These are phyloP conservation scores for Eurois occulta DNA, from an alignment of 2,888 invertebrate species.

Conservation along the genomic window DNA sequence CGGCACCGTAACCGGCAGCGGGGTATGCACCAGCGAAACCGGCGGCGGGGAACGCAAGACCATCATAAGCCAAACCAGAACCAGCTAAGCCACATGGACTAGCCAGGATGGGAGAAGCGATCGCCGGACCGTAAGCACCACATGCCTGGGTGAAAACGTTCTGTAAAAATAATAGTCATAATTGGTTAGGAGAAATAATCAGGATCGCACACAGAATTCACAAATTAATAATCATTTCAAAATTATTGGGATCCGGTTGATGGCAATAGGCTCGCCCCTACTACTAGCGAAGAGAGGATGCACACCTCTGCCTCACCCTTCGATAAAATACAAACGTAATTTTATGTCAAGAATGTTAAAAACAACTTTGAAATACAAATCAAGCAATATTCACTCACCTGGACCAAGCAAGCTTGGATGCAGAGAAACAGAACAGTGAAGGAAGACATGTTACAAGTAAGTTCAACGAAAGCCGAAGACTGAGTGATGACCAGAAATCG, in stretches of 20 bases:
- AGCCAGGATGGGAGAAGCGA: neutral
- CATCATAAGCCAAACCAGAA: constrained; percentile 3
- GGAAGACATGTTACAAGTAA: constrained; percentile 47
- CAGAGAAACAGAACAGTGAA: constrained; percentile 52
- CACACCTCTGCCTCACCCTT: no score
- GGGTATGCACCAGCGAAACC: neutral
- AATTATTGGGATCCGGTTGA: neutral
- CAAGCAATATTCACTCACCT: constrained; percentile 34
- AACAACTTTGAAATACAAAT: neutral
- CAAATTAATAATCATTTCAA: neutral
- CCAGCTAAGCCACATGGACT: constrained; percentile 8
- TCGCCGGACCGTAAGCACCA: constrained; percentile 16
- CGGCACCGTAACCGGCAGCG: constrained; percentile 4
- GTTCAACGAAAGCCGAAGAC: constrained; percentile 44
- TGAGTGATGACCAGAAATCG: constrained; percentile 13
- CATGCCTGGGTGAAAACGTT: neutral
- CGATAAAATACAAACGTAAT: neutral
- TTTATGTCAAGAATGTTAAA: neutral
- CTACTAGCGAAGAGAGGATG: neutral
- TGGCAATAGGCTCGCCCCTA: neutral
- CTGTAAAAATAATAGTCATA: neutral
- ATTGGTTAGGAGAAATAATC: neutral
- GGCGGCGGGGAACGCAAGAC: neutral
- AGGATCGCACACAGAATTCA: neutral
- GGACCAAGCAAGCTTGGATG: constrained; percentile 60